Base-by-base conservation (phyloP, 2,888 invertebrate species). In the Syritta pipiens region DNA sequence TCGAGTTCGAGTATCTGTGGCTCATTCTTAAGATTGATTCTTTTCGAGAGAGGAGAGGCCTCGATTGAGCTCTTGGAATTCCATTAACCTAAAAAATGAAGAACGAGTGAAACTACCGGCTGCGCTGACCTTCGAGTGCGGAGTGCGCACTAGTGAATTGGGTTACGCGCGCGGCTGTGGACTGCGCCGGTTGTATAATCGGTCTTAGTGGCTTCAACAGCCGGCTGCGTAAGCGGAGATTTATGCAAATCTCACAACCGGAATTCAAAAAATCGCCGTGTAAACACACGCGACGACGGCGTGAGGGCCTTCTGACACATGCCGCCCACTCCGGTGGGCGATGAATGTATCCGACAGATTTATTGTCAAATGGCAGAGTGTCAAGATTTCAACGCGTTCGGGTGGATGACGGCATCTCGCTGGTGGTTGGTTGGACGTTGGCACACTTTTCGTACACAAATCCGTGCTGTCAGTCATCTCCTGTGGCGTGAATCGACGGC, bases 21-120 rank as follows among this genome's bases (percentile, higher is more conserved):
- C 32, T 32, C n/a, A 60, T 67, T 51, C 74, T 57, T 26, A 60
- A 74, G 79, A 68, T 67, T 79, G 72, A 74, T 79, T 79, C 60
- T 79, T 67, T 57, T 48, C 42, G n/a, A 53, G 26, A 67, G 53
- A 40, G 32, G 24, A 14, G n/a, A 10, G 19, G 65, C 59, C 68
- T 76, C 44, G 42, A 59, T 35, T 51, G 40, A 14, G 57, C 75
- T 79, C 60, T 72, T 53, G 48, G 74, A 79, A 79, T 79, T 49
- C 19, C 72, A 79, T 79, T 79, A 79, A 79, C 79, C 79, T 74
- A 79, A 68, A 69, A 74, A 40, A n/a, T n/a, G n/a, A n/a, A n/a
- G n/a, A n/a, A n/a, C n/a, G 35, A 49, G 60, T 40, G 32, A 24
- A 46, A 7, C 9, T 28, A 22, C 37, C 35, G 46, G 46, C 48